These are phyloP conservation scores for Polydrusus tereticollis DNA, from an alignment of 2,888 invertebrate species.

Conservation along the genomic window DNA sequence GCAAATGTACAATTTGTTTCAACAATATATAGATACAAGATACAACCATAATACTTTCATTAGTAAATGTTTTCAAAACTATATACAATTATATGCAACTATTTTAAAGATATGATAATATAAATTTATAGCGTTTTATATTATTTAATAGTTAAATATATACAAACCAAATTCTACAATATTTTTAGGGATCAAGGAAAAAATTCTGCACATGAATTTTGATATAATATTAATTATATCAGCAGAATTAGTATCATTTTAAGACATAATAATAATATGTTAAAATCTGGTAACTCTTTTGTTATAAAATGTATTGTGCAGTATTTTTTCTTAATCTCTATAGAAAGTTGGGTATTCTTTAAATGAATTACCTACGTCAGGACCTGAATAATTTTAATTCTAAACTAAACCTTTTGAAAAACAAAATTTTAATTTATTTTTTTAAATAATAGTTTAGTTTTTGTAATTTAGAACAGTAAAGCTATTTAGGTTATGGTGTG, in stretches of 20 bases:
- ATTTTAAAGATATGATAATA: slow-evolving; percentile 20
- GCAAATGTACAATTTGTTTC: slow-evolving; percentile 33
- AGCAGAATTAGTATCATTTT: too few species aligned
- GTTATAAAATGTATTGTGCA: not conserved
- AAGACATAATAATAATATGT: too few species aligned
- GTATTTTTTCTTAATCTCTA: not conserved
- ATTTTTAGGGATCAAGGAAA: slow-evolving; percentile 2
- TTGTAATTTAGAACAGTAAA: too few species aligned
- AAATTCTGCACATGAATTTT: not conserved
- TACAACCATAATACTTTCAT: slow-evolving; percentile 27
- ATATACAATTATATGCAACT: slow-evolving; percentile 20
- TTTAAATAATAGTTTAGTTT: too few species aligned
- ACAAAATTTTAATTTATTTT: too few species aligned
- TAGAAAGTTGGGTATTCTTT: not conserved
- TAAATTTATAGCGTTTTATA: slow-evolving; percentile 21
- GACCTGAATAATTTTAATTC: too few species aligned
- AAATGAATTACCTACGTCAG: too few species aligned
- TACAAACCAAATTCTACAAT: slow-evolving; percentile 21
- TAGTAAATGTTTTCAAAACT: slow-evolving; percentile 12
- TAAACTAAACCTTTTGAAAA: too few species aligned
- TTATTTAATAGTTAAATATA: slow-evolving; percentile 21
- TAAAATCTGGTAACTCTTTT: too few species aligned
- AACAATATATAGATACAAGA: slow-evolving; percentile 39
- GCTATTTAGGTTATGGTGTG: too few species aligned
- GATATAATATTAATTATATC: too few species aligned